Base-by-base conservation (phyloP, 2,888 invertebrate genomes). In the Drosophila lacicola region DNA sequence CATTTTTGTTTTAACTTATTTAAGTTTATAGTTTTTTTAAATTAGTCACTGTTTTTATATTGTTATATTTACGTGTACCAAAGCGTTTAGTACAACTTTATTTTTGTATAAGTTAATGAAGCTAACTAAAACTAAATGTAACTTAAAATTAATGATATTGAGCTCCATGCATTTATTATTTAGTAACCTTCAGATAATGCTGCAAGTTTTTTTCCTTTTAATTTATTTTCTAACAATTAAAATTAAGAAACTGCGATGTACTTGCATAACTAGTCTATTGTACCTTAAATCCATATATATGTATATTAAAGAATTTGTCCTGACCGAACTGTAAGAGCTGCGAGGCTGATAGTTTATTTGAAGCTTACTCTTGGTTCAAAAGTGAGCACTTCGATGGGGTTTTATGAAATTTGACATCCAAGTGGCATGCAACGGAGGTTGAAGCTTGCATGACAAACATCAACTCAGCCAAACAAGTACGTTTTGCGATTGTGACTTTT, bases 1-100 rank as follows among this genome's bases (percentile, higher is more conserved):
- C 66, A 11, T 36, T 46, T 62, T 71, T 68, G 70, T 70, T 67
- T 66, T 74, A 74, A 74, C 70, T 82, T 78, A 80, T 78, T 69
- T 39, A 50, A 70, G 70, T 68, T 50, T 47, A 47, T 51, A 44
- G 49, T 58, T 61, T 39, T 17, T 42, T 54, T 34, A 36, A 19
- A 36, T 49, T 56, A 56, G 37, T 6, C 39, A 21, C 8, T 37
- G 29, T 44, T 57, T 61, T 21, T 51, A 4, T 41, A 49, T 72
- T 45, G 53, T 47, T 36, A 11, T 33, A 33, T 6, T 33, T 55
- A 57, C 68, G 39, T 45, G 54, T 58, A 76, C 79, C 80, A 81
- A 81, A 81, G 73, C 65, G 64, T 67, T 66, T 55, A 82, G 70
- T 72, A 70, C 62, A 74, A 74, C 39, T 54, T 55, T 57, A 56